Percentiles rank a stretch among this genome's conserved stretches.
Conservation (phyloP, 2,113 vertebrate species). For the Otocyon megalotis region DNA sequence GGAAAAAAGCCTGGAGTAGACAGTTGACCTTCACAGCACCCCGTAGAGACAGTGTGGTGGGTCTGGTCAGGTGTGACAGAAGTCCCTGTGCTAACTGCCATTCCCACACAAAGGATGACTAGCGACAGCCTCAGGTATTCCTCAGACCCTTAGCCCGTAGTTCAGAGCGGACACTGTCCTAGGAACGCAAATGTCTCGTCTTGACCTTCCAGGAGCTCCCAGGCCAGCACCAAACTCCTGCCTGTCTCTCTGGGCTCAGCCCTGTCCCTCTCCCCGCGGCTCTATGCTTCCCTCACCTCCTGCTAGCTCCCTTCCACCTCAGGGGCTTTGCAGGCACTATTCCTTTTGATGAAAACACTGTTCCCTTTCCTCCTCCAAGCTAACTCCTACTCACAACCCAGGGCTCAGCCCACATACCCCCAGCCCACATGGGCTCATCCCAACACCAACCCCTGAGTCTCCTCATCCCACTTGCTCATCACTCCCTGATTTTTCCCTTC, state of each 20-base stretch:
- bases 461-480: fast-evolving
- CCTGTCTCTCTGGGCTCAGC: not conserved
- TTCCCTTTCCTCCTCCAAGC: not conserved
- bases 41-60: not conserved
- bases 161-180: not conserved
- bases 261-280: fast-evolving
- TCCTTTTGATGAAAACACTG: not conserved
- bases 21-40: not conserved
- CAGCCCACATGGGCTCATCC: not conserved
- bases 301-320: too few species aligned
- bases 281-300: not conserved
- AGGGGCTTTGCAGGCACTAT: not conserved
- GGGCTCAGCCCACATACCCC: not conserved
- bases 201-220: not conserved
- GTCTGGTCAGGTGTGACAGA: fast-evolving
- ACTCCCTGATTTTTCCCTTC: not conserved
- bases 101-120: fast-evolving
- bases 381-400: not conserved
- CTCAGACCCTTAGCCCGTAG: not conserved
- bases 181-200: fast-evolving
- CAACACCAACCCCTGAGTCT: not conserved
- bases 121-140: not conserved
- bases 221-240: not conserved
- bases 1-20: not conserved
- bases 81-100: not conserved